Base-by-base conservation (phyloP, 2,888 invertebrate species). In the Flexamia atlantica region DNA sequence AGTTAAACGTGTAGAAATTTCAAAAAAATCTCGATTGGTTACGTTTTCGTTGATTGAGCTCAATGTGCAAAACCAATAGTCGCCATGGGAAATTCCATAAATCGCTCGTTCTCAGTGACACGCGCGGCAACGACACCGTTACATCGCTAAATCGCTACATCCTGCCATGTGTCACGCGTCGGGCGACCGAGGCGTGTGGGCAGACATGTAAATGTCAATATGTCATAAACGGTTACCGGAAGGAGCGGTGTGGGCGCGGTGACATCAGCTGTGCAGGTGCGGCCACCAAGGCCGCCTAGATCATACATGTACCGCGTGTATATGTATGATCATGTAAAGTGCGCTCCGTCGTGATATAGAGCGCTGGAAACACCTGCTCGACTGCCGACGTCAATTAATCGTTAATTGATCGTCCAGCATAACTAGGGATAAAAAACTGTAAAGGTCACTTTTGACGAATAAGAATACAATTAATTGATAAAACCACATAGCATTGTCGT, bases 171-270 rank as follows among this genome's bases (percentile, higher is more conserved):
- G 70, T 70, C 36, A 70, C n/a, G n/a, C n/a, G n/a, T n/a, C n/a
- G 20, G n/a, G n/a, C 20, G 70, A 36, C 23, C 64, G 7, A 53
- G 25, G 23, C 9, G 74, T 28, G 57, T 23, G 57, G 36, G 30
- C 53, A 32, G 79, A 79, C 57, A 79, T 57, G 79, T 79, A 79
- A 79, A 57, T 32, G 79, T 79, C 79, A 53, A 79, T 79, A 79
- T 79, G 79, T 79, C 79, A 79, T 79, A 79, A 79, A 79, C 79
- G 28, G 79, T 79, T 57, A 79, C 46, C n/a, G 46, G 28, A 17
- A n/a, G 28, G 23, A 14, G 20, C 25, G 42, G 17, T 1, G 17
- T 3, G 5, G 32, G 20, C 40, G 36, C 20, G 79, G 79, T 79
- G 79, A 79, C 79, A 79, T 79, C 79, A 79, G 79, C 79, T 57